Evolutionary conservation across 2,797 vertebrate genomes (phyloP).

Genomic region (Leptoclinus maculatus): DNA sequence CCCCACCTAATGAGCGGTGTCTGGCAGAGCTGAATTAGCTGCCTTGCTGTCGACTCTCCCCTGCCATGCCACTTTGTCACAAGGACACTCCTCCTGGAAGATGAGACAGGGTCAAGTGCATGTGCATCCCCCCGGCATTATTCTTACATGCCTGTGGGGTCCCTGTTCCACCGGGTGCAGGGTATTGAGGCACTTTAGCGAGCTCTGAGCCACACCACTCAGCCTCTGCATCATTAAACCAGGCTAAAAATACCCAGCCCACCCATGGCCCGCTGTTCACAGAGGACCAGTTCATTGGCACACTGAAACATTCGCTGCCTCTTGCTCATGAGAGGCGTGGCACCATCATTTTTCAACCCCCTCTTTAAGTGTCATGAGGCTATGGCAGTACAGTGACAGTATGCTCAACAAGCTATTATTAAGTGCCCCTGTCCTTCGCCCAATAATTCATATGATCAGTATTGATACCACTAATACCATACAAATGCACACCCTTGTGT

Average conservation of each 20-base stretch:
- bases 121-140: slow-evolving; percentile 56
- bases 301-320: slow-evolving; percentile 35
- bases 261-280: slow-evolving; percentile 56
- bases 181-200: slow-evolving; percentile 63
- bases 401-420: slow-evolving; percentile 28
- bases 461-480: slow-evolving; percentile 20
- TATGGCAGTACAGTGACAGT: slow-evolving; percentile 3
- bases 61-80: slow-evolving; percentile 70
- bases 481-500: slow-evolving; percentile 32
- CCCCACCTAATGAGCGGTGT: slow-evolving; percentile 67
- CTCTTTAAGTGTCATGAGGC: slow-evolving; percentile 24
- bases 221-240: slow-evolving; percentile 70
- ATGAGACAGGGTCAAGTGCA: slow-evolving; percentile 77
- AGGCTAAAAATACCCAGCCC: slow-evolving; percentile 76
- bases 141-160: slow-evolving; percentile 60
- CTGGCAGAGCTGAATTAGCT: slow-evolving; percentile 66
- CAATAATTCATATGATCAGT: slow-evolving; percentile 27
- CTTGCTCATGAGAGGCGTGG: slow-evolving; percentile 24
- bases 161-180: slow-evolving; percentile 38
- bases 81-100: slow-evolving; percentile 70
- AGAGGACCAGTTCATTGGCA: slow-evolving; percentile 50
- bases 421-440: slow-evolving; percentile 16
- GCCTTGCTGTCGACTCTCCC: slow-evolving; percentile 53
- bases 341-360: slow-evolving; percentile 40
- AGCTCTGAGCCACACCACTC: slow-evolving; percentile 56